Evolutionary conservation across 2,113 vertebrate species (phyloP).

Genomic region (Nettapus auritus): DNA sequence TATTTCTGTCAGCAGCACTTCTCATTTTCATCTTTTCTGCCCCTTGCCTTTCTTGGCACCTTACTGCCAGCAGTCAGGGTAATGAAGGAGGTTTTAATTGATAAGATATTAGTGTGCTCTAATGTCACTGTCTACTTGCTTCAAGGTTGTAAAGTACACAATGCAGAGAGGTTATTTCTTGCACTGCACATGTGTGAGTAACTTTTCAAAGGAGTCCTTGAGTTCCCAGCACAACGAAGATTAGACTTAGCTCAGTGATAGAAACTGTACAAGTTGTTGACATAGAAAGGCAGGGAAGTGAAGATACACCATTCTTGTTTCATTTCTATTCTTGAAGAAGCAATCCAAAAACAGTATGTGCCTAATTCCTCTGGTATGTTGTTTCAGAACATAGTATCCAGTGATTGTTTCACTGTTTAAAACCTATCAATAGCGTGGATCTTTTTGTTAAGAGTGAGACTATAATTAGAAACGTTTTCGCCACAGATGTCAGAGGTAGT

Average conservation of each 20-base stretch:
- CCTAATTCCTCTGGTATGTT: neutral
- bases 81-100: neutral
- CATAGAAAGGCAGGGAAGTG: neutral
- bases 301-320: neutral
- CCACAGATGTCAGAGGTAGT: neutral
- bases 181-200: neutral
- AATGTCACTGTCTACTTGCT: neutral
- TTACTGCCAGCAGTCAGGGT: neutral
- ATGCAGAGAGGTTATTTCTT: neutral
- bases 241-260: neutral
- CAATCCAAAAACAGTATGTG: neutral
- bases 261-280: neutral
- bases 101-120: neutral
- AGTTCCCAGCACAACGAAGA: neutral
- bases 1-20: neutral
- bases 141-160: neutral
- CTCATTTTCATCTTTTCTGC: slow-evolving; percentile 48
- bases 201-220: neutral
- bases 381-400: neutral
- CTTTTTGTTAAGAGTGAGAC: neutral
- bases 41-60: neutral
- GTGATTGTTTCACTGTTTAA: neutral
- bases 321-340: neutral
- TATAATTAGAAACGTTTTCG: neutral
- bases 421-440: neutral